phyloP scores from a whole-genome alignment of 2,113 vertebrate genomes.

The Gorilla gorilla region DNA sequence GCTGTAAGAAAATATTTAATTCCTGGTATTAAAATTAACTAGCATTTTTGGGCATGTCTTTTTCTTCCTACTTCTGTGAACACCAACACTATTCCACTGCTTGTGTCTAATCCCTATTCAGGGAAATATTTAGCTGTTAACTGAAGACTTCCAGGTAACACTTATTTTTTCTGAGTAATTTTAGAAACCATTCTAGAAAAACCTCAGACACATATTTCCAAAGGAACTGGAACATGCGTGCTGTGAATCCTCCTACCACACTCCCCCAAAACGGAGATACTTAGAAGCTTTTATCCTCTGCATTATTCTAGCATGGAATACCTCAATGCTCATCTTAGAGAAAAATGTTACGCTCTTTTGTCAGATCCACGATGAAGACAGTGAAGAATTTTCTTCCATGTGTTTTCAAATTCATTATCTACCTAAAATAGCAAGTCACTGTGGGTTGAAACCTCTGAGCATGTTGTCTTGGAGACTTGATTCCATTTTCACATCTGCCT shows the following conservation, averaged over 20 bases:
- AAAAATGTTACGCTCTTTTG: neutral
- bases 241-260: neutral
- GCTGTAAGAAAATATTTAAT: constrained; percentile 88
- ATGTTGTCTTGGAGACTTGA: neutral
- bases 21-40: neutral
- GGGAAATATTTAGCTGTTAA: neutral
- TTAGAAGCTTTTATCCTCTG: neutral
- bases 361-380: neutral
- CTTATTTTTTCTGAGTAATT: neutral
- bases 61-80: neutral
- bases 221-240: neutral
- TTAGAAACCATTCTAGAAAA: constrained; percentile 33
- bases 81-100: neutral
- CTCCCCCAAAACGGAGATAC: neutral
- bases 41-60: neutral
- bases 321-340: neutral
- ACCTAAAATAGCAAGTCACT: neutral
- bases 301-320: neutral
- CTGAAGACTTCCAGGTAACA: neutral
- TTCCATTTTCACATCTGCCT: neutral
- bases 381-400: neutral
- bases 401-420: neutral
- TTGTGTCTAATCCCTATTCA: neutral
- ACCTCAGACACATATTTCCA: neutral
- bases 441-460: neutral